Conservation (phyloP, 2,113 vertebrate species). For the Noctilio leporinus region DNA sequence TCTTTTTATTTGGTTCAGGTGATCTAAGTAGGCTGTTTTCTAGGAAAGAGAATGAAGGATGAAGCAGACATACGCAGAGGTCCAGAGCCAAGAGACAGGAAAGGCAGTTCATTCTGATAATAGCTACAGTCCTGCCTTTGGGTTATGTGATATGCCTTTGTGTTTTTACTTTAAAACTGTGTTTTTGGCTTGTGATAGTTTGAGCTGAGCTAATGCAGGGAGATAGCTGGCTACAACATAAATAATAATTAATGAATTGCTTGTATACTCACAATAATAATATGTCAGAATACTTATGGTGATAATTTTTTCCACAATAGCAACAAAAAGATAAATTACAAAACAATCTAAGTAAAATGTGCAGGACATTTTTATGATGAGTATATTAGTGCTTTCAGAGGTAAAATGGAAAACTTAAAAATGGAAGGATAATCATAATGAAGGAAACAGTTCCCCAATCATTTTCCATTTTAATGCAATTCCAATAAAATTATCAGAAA, state of each 20-base stretch:
- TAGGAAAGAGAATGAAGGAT: not conserved
- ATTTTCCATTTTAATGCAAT: slow-evolving; percentile 13
- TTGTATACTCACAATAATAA: not conserved
- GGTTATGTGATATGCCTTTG: not conserved
- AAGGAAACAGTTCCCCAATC: not conserved
- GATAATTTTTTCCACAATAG: not conserved
- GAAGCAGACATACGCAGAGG: not conserved
- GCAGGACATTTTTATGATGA: not conserved
- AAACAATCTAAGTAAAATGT: not conserved
- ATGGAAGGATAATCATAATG: not conserved
- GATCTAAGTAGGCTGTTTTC: not conserved
- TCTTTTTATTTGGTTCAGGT: not conserved
- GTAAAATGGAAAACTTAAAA: not conserved
- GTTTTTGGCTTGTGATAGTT: not conserved
- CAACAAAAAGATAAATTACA: not conserved
- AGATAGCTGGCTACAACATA: not conserved
- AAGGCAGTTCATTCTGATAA: not conserved
- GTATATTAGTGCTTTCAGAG: not conserved
- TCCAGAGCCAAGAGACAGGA: not conserved
- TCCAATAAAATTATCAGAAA: not conserved
- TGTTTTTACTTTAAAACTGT: not conserved
- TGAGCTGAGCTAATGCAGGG: not conserved
- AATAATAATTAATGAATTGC: not conserved
- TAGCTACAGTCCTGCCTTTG: not conserved
- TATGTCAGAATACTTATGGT: not conserved